These are phyloP conservation scores for Cheilosia grossa DNA, from an alignment of 2,888 invertebrate species.

Conservation along the genomic window DNA sequence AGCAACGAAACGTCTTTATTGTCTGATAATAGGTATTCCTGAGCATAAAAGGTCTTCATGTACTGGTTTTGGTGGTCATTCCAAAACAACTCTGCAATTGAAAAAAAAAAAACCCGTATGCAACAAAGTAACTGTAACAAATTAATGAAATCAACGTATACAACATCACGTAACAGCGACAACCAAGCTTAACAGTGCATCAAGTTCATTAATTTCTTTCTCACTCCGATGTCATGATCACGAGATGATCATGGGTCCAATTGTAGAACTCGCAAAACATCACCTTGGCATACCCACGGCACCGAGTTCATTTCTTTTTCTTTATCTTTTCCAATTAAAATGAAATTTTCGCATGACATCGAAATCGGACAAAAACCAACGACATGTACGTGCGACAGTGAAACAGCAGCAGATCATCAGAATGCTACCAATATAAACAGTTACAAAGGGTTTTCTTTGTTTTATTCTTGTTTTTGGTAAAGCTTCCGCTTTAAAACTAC, in stretches of 20 bases:
- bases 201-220: slow-evolving; percentile 60
- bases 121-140: slow-evolving; percentile 16
- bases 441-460: neutral
- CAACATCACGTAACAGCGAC: slow-evolving; percentile 1
- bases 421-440: slow-evolving; percentile 18
- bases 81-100: neutral
- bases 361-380: slow-evolving; percentile 14
- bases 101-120: neutral
- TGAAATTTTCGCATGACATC: slow-evolving; percentile 41
- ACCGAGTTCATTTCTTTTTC: neutral
- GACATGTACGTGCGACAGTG: neutral
- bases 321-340: slow-evolving; percentile 39
- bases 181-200: slow-evolving; percentile 18
- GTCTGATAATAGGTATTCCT: too few species aligned
- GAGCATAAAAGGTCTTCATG: too few species aligned
- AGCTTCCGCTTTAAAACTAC: slow-evolving; percentile 9
- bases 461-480: neutral
- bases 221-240: slow-evolving; percentile 35
- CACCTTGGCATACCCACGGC: slow-evolving; percentile 1
- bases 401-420: slow-evolving; percentile 22
- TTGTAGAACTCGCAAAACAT: slow-evolving; percentile 11
- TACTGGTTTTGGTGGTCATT: neutral
- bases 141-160: slow-evolving; percentile 22
- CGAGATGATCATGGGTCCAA: slow-evolving; percentile 2
- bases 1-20: too few species aligned